Evolutionary conservation across 2,113 vertebrate species (phyloP).

Genomic region (Rafetus swinhoei): DNA sequence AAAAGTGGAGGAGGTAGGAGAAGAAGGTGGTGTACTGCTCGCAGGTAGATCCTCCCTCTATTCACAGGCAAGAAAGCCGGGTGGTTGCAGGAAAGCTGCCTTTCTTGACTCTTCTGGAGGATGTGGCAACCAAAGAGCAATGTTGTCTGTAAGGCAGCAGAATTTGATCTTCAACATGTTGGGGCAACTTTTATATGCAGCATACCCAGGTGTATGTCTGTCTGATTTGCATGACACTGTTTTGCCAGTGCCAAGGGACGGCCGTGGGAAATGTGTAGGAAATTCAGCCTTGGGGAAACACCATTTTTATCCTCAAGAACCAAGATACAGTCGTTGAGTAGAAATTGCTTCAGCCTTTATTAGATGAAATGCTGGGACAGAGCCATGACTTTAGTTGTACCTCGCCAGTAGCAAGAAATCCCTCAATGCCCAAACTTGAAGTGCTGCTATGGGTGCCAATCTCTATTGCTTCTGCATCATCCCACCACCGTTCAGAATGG

Average conservation of each 20-base stretch:
- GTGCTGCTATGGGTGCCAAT: constrained; percentile 40
- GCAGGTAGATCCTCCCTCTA: not conserved
- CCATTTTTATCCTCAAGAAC: constrained; percentile 50
- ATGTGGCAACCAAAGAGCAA: constrained; percentile 24
- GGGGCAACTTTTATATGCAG: constrained; percentile 25
- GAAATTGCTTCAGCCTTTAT: constrained; percentile 41
- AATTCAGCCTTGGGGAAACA: constrained; percentile 55
- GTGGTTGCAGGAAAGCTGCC: not conserved
- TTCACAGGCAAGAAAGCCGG: not conserved
- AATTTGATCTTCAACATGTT: constrained; percentile 36
- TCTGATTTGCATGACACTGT: constrained; percentile 53
- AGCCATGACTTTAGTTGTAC: constrained; percentile 41
- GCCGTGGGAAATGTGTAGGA: constrained; percentile 70
- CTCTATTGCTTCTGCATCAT: constrained; percentile 20
- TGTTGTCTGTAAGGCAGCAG: not conserved
- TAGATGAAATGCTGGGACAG: constrained; percentile 40
- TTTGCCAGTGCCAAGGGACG: not conserved
- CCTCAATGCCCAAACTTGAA: constrained; percentile 46
- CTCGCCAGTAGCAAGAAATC: not conserved
- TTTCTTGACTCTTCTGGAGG: not conserved
- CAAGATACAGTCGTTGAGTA: not conserved
- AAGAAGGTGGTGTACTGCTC: not conserved
- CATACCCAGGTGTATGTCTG: not conserved
- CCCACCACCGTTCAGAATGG: not conserved
- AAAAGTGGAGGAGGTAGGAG: not conserved